Base-by-base conservation (phyloP, 2,888 invertebrate species). In the Chydorus sphaericus region DNA sequence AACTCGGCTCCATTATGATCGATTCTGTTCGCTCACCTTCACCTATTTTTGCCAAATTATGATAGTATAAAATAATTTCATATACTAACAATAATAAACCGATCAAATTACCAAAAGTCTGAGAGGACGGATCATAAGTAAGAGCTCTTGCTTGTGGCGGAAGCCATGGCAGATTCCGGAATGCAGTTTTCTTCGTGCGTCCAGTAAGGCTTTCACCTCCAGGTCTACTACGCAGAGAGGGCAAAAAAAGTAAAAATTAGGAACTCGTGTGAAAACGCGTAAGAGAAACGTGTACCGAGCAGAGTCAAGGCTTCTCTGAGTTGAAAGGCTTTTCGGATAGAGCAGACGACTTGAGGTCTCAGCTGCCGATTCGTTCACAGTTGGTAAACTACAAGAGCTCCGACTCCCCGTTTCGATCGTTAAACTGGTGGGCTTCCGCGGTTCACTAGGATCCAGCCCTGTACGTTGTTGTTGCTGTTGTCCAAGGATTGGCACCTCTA, bases 401-500 rank as follows among this genome's bases (percentile, higher is more conserved):
- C 44, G 44, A 11, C 26, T 44, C 10, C 28, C 44, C 44, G 28
- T 44, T 39, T 39, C 39, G 10, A 20, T 14, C 10, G 23, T 28
- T 6, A 26, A 23, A 11, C 26, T 44, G n/a, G n/a, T n/a, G n/a
- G n/a, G n/a, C n/a, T n/a, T n/a, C n/a, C n/a, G n/a, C n/a, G n/a
- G n/a, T n/a, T n/a, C n/a, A n/a, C n/a, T n/a, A n/a, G n/a, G n/a
- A n/a, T n/a, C n/a, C n/a, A n/a, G n/a, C n/a, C n/a, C n/a, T n/a
- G n/a, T n/a, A n/a, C n/a, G 49, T 39, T 38, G 52, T 29, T 39
- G 26, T 51, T 37, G 58, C n/a, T 28, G 39, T 29, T 57, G 48
- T n/a, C 29, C 14, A n/a, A 10, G 23, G 50, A 29, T 23, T 37
- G 37, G 44, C n/a, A 8, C 18, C 10, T 39, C 33, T 7, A 23